Evolutionary conservation across 1,140 invertebrate species (phyloP).

Genomic region (Stegodyphus dumicola): DNA sequence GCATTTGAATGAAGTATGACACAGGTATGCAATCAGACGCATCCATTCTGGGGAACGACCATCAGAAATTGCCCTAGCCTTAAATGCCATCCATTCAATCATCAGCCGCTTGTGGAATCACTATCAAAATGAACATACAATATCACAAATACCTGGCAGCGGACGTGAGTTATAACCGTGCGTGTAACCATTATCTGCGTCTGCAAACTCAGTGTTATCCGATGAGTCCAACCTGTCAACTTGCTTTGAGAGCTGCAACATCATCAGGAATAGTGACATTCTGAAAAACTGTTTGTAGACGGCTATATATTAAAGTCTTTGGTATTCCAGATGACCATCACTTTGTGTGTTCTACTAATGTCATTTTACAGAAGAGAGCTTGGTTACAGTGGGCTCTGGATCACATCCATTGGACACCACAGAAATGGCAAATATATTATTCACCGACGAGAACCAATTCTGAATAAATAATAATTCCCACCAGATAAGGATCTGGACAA

Average conservation of each 20-base stretch:
- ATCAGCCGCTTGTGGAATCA: background rate
- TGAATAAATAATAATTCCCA: background rate
- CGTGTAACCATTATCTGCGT: background rate
- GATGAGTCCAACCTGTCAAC: background rate
- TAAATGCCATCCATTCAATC: background rate
- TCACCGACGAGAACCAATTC: background rate
- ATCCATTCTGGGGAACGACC: background rate
- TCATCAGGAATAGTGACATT: background rate
- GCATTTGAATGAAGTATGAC: no score
- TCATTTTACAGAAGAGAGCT: background rate
- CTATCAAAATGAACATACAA: slow-evolving; percentile 1
- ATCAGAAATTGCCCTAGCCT: background rate
- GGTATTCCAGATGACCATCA: background rate
- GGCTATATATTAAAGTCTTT: background rate
- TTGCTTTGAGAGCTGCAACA: background rate
- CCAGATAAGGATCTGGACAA: background rate
- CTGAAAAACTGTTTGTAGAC: background rate
- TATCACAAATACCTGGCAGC: background rate
- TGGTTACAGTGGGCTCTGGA: background rate
- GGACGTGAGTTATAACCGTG: background rate
- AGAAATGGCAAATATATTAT: background rate
- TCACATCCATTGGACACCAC: background rate
- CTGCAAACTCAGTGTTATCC: background rate
- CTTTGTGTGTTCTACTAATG: background rate
- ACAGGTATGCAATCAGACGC: background rate